A percentile compares a stretch with the other conserved stretches of the same genome.
phyloP scores from a whole-genome alignment of 2,888 invertebrate species.

The Malacosoma neustria region DNA sequence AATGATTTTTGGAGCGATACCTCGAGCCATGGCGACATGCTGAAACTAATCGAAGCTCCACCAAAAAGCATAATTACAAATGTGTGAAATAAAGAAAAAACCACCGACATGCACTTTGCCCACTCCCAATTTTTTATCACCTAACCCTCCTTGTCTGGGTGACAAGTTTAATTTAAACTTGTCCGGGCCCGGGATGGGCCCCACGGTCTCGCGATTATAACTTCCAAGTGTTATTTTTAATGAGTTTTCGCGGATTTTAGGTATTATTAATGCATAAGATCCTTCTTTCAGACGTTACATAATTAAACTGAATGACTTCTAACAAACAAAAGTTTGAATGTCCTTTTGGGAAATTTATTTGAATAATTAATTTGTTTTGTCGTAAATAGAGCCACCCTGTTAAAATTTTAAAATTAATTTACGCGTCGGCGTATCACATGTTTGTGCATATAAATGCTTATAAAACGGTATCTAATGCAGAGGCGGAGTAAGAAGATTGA shows the following conservation, averaged over 20 bases:
- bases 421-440: no score
- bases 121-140: constrained; percentile 13
- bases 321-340: neutral
- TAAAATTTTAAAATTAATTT: neutral
- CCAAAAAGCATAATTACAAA: no score
- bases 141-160: constrained; percentile 32
- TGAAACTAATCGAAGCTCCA: no score
- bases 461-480: no score
- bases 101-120: no score
- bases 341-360: constrained; percentile 1
- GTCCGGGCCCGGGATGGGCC: constrained; percentile 38
- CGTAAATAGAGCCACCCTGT: neutral
- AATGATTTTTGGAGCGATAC: no score
- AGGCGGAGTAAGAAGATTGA: no score
- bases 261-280: constrained; percentile 47
- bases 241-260: constrained; percentile 49
- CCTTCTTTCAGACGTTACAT: constrained; percentile 24
- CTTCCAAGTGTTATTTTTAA: constrained; percentile 65
- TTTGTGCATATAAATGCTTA: no score
- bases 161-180: constrained; percentile 70
- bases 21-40: no score
- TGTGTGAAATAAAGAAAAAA: no score
- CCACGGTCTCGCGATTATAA: constrained; percentile 48
- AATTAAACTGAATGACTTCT: constrained; percentile 17
- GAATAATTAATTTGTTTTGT: neutral